Base-by-base conservation (phyloP, 2,797 vertebrate genomes). In the Morelia viridis region DNA sequence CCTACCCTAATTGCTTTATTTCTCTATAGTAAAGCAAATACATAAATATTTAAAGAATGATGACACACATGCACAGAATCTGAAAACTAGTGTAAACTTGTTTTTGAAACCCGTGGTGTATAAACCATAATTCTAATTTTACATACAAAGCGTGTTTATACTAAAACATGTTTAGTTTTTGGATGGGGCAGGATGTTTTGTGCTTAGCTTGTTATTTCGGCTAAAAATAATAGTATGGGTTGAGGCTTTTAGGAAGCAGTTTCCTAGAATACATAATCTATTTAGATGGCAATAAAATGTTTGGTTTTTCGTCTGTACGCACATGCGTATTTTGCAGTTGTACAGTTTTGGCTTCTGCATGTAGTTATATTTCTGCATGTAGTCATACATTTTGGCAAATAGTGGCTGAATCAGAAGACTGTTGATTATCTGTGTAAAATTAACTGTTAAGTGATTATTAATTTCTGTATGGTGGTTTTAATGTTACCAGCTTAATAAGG, bases 41-140 rank as follows among this genome's bases (percentile, higher is more conserved):
- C 17, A 60, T 7, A 60, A 60, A 6, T 19, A 60, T 60, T 60
- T 60, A 60, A 60, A 60, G 58, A 60, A 19, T 60, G 17, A 19
- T 60, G 58, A 60, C 4, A 58, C 17, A 58, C 58, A 58, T 58
- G 4, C 58, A 58, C 15, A 60, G 58, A 19, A 6, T 60, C 10
- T 60, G 58, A 19, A 46, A 5, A 26, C 53, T 90, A 11, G 28
- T 22, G 58, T 60, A 58, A 5, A 26, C 53, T 90, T 24, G 19
- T 22, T 57, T 57, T 26, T 60, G 53, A 19, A 60, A 53, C 19
- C 53, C 50, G 22, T 12, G 28, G 5, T 31, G 24, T 46, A 53
- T 58, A 91, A 91, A 5, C 28, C 86, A 17, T 26, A 28, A 10
- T 80, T 83, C 86, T 91, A 76, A 60, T 60, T 91, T 91, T 91